Evolutionary conservation across 1,140 invertebrate genomes (phyloP).

Genomic region (Argopecten irradians): DNA sequence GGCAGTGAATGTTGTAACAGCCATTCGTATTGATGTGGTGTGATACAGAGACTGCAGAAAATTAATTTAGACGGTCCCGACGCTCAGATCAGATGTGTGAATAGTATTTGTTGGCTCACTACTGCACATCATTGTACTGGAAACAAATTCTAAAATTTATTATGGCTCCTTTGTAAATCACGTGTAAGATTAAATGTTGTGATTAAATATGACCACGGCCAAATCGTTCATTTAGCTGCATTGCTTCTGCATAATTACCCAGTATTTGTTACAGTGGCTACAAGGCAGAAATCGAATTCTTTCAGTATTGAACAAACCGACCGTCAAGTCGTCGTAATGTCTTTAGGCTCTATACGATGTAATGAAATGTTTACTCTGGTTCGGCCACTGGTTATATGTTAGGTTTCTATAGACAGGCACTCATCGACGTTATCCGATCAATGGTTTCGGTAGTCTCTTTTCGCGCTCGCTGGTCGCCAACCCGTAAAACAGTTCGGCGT

Average conservation of each 20-base stretch:
- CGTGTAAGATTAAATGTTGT: neutral
- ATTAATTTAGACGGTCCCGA: neutral
- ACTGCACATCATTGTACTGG: neutral
- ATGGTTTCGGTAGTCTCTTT: neutral
- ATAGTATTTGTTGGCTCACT: neutral
- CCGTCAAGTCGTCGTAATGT: neutral
- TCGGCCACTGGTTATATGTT: neutral
- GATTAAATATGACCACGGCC: neutral
- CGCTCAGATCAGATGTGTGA: neutral
- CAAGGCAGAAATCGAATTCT: neutral
- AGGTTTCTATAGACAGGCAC: neutral
- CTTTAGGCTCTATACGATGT: neutral
- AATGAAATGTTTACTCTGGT: neutral
- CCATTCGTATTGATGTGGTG: neutral
- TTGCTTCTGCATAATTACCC: slow-evolving; percentile 2
- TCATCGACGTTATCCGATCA: neutral
- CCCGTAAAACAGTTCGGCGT: neutral
- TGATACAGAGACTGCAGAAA: neutral
- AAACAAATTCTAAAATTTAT: neutral
- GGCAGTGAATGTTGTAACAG: neutral
- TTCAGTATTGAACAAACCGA: neutral
- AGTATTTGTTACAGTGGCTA: neutral
- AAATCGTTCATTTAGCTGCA: slow-evolving; percentile 12
- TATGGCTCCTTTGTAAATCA: neutral
- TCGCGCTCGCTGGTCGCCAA: neutral